Percentiles rank a stretch among this genome's conserved stretches.
These are phyloP conservation scores for Tanytarsus gracilentus DNA, from an alignment of 2,888 invertebrate species.

Conservation along the genomic window DNA sequence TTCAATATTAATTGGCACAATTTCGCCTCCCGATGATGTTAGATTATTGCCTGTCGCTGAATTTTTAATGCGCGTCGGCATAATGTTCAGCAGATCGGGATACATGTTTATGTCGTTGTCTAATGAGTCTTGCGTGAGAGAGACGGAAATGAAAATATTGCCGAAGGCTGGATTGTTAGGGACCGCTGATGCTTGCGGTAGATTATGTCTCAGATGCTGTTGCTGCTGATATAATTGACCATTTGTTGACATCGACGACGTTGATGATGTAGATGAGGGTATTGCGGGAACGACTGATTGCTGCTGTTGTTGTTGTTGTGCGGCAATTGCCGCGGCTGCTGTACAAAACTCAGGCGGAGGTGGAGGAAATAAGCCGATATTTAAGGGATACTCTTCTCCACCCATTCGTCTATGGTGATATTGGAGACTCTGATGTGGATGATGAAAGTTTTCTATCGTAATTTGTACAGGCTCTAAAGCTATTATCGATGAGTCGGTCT, in stretches of 20 bases:
- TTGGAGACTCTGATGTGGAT: conserved; percentile 32
- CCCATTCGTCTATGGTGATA: conserved; percentile 36
- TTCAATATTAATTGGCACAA: conserved; percentile 38
- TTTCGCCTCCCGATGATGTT: conserved; percentile 38
- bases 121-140: conserved; percentile 60
- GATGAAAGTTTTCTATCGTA: conserved; percentile 46
- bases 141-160: conserved; percentile 78
- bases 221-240: conserved; percentile 26
- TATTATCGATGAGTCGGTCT: conserved; percentile 44
- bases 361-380: conserved; percentile 46
- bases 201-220: conserved; percentile 20
- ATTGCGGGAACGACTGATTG: not conserved
- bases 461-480: conserved; percentile 54
- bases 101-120: conserved; percentile 58
- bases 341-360: conserved; percentile 53
- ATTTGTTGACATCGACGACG: conserved; percentile 10
- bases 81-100: conserved; percentile 67
- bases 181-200: not conserved
- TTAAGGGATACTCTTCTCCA: conserved; percentile 45
- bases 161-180: conserved; percentile 44
- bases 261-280: not conserved
- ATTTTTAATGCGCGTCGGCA: conserved; percentile 47
- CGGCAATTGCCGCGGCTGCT: conserved; percentile 32
- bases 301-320: not conserved
- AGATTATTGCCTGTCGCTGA: conserved; percentile 33